Base-by-base conservation (phyloP, 2,113 vertebrate genomes). In the Callipepla squamata region DNA sequence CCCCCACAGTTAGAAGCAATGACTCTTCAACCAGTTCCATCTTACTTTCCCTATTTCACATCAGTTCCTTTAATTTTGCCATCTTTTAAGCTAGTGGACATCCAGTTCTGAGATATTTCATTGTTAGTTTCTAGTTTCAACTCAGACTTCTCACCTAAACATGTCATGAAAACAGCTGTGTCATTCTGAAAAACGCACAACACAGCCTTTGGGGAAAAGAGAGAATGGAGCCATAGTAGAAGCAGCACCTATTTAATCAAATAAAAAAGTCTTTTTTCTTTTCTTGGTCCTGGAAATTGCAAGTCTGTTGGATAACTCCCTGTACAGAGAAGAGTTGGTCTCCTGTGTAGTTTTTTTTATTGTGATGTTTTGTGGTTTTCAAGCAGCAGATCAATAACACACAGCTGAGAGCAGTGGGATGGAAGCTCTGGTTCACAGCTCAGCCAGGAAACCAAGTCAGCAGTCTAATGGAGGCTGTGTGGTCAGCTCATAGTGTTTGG, bases 401-500 rank as follows among this genome's bases (percentile, higher is more conserved):
- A 59, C 30, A 59, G 10, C 11, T 68, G 32, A 53, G 25, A 72
- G 50, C 0, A 36, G 15, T 3, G 42, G 28, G 17, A 7, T 26
- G 23, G 38, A 58, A 67, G 44, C 28, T 51, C 9, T 18, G 4
- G 4, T 50, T 34, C 28, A 10, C 3, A 7, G 17, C 19, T 79
- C 67, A 79, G 28, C 21, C 36, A 36, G 36, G 13, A 15, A 1
- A 1, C 18, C 26, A 7, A 25, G 21, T 25, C 61, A 30, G 6
- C 21, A 47, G n/a, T 7, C 5, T 61, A 19, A 8, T 11, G 2
- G 19, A 34, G 9, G 22, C 9, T 40, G 14, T 3, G 1, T 4
- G 8, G 47, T 38, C 3, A 3, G 15, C 13, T 65, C 21, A 15
- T 50, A 30, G 18, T 5, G 1, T 48, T 36, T 32, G 45, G 6